phyloP scores from a whole-genome alignment of 2,888 invertebrate species.

The Hirtodrosophila alboralis region DNA sequence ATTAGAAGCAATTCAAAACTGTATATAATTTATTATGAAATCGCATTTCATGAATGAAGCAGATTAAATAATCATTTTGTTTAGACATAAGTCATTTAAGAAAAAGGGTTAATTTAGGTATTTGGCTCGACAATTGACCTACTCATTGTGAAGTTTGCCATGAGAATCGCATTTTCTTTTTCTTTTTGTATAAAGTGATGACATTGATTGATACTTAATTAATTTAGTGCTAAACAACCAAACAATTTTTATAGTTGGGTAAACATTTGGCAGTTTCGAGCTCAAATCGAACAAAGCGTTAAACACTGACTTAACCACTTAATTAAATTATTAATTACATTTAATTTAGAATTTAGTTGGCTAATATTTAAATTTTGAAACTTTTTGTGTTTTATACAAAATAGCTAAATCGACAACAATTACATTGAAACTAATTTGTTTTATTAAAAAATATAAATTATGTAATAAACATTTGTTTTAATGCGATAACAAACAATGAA shows the following conservation, averaged over 20 bases:
- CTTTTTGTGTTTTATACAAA: neutral
- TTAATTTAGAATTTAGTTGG: conserved; percentile 1
- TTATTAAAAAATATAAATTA: conserved; percentile 41
- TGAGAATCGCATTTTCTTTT: conserved; percentile 10
- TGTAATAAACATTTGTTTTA: conserved; percentile 58
- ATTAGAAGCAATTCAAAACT: conserved; percentile 3
- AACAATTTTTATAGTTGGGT: conserved; percentile 1
- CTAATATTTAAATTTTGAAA: conserved; percentile 13
- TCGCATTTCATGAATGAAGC: conserved; percentile 8
- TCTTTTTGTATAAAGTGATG: conserved; percentile 4
- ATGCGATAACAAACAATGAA: conserved; percentile 50
- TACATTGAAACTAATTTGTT: conserved; percentile 11
- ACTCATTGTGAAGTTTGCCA: conserved; percentile 9
- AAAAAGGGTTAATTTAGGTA: conserved; percentile 8
- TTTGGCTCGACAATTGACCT: conserved; percentile 6
- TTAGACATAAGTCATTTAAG: too few relatives aligned
- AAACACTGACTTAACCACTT: neutral
- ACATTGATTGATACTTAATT: conserved; percentile 15
- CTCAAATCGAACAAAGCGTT: conserved; percentile 7
- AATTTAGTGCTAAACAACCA: conserved; percentile 9
- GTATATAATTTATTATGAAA: conserved; percentile 8
- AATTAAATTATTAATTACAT: neutral
- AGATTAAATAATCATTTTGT: neutral
- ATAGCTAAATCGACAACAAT: neutral
- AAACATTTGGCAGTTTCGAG: conserved; percentile 17